These are phyloP conservation scores for Anarrhichthys ocellatus DNA, from an alignment of 2,113 vertebrate species.

Conservation along the genomic window DNA sequence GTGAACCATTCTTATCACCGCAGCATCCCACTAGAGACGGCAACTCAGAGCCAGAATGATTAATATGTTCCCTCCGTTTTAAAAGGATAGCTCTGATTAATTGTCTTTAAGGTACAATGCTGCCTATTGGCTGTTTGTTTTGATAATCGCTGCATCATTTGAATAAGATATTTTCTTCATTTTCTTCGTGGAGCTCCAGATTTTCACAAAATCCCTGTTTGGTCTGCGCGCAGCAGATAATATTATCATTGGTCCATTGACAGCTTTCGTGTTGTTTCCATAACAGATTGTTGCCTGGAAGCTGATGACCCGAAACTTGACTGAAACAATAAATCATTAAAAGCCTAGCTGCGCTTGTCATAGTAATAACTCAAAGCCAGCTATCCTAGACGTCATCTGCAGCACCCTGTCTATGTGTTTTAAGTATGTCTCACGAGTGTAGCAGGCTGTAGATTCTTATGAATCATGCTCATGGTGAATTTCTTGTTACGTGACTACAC, in stretches of 20 bases:
- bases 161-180: constrained; percentile 77
- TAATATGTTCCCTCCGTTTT: constrained; percentile 77
- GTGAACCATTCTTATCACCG: constrained; percentile 76
- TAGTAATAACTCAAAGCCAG: constrained; percentile 80
- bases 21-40: constrained; percentile 62
- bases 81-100: constrained; percentile 83
- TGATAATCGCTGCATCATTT: constrained; percentile 75
- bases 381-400: constrained; percentile 59
- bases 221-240: constrained; percentile 77
- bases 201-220: constrained; percentile 55
- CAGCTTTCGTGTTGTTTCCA: constrained; percentile 75
- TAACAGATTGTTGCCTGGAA: constrained; percentile 80
- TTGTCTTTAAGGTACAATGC: constrained; percentile 81
- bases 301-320: constrained; percentile 82
- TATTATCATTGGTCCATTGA: constrained; percentile 77
- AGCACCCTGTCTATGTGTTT: constrained; percentile 60
- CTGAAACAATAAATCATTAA: constrained; percentile 83
- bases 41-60: constrained; percentile 76
- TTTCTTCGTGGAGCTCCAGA: constrained; percentile 54
- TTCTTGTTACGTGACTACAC: background rate
- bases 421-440: constrained; percentile 66
- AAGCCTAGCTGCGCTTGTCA: constrained; percentile 75
- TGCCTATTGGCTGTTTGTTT: constrained; percentile 80
- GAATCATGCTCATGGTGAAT: constrained; percentile 22
- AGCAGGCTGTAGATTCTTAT: background rate